phyloP scores from a whole-genome alignment of 2,797 vertebrate species.

The Glyptemys insculpta region DNA sequence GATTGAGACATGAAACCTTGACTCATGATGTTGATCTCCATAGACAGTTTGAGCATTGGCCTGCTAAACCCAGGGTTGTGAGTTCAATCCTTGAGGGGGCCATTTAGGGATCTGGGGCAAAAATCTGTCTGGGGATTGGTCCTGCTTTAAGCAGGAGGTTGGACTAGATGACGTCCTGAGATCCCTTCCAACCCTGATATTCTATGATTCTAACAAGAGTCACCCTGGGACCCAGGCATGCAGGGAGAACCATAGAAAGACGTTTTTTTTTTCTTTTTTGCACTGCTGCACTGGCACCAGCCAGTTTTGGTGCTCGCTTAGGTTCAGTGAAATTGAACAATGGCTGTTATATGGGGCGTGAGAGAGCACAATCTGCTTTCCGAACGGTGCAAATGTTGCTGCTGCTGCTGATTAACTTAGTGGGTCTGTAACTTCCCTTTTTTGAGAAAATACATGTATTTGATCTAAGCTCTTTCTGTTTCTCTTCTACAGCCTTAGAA shows the following conservation, averaged over 20 bases:
- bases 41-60: background rate
- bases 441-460: background rate
- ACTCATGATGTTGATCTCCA: background rate
- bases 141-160: too few species aligned
- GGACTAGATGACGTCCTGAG: too few species aligned
- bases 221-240: accelerated
- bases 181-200: too few species aligned
- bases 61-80: too few species aligned
- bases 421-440: background rate
- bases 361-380: too few species aligned
- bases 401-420: background rate
- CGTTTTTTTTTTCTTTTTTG: background rate
- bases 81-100: too few species aligned
- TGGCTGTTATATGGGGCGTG: background rate
- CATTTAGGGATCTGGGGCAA: too few species aligned
- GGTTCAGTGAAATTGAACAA: background rate
- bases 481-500: slow-evolving; percentile 20
- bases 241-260: background rate
- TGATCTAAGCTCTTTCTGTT: background rate
- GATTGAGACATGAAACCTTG: background rate
- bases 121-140: too few species aligned
- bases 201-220: background rate
- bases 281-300: background rate
- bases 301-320: background rate
- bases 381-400: background rate